Evolutionary conservation across 2,888 invertebrate species (phyloP).

Genomic region (Baronia brevicornis): DNA sequence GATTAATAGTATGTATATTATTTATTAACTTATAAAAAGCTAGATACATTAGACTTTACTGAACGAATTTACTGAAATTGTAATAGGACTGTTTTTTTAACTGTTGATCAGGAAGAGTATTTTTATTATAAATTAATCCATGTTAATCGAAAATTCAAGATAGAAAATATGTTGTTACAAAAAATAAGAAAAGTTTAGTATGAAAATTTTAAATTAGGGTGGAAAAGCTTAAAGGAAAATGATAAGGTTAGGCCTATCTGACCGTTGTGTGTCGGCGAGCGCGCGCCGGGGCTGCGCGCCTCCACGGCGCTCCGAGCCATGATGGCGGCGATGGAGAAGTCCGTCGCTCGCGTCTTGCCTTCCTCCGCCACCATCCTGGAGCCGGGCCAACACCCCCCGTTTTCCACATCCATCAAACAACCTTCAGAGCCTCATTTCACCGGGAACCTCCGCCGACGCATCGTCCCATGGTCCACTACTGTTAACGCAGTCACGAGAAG

Average conservation of each 20-base stretch:
- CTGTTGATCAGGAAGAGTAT: no score
- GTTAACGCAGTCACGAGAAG: no score
- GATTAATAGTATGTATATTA: no score
- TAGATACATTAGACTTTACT: no score
- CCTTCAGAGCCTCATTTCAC: slow-evolving; percentile 49
- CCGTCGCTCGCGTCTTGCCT: slow-evolving; percentile 82
- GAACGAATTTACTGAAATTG: no score
- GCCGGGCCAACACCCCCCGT: slow-evolving; percentile 56
- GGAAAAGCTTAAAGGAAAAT: not conserved
- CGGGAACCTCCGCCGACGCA: slow-evolving; percentile 46
- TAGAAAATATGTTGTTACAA: no score
- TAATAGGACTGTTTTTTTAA: no score
- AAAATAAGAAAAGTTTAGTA: not conserved
- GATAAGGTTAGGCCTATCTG: slow-evolving; percentile 46
- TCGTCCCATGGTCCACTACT: slow-evolving; percentile 40
- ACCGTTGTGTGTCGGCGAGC: slow-evolving; percentile 61
- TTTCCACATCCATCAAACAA: slow-evolving; percentile 69
- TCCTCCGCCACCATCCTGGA: slow-evolving; percentile 70
- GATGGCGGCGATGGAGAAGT: slow-evolving; percentile 97
- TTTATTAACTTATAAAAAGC: no score
- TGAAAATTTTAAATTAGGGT: not conserved
- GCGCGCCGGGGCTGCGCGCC: slow-evolving; percentile 63
- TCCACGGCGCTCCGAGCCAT: slow-evolving; percentile 82
- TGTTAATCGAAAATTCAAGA: no score
- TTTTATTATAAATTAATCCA: no score